phyloP scores from a whole-genome alignment of 2,113 vertebrate genomes.

The Heloderma charlesbogerti region DNA sequence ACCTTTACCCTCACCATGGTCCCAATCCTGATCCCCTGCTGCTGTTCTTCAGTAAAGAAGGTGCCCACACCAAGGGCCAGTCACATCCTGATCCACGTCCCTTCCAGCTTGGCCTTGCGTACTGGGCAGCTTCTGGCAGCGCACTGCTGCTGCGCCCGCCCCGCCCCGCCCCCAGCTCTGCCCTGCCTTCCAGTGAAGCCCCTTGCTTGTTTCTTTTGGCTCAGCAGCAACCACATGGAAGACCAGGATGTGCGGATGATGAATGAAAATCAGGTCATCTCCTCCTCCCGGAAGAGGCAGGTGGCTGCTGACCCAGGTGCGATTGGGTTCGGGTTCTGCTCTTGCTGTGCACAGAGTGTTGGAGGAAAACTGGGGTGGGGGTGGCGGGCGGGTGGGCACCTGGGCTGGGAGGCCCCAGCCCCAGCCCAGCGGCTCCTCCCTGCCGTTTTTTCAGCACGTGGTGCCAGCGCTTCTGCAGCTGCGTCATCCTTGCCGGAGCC shows the following conservation, averaged over 20 bases:
- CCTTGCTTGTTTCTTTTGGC: constrained; percentile 23
- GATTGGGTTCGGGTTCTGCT: constrained; percentile 27
- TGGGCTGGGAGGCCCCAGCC: not conserved
- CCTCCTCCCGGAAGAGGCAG: constrained; percentile 84
- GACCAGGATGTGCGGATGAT: constrained; percentile 97
- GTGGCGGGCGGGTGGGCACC: too few species aligned
- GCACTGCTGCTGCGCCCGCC: not conserved
- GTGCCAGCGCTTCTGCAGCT: too few species aligned
- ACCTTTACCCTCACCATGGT: not conserved
- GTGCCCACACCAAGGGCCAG: too few species aligned
- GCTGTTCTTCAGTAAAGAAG: not conserved
- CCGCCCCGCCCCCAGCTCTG: not conserved
- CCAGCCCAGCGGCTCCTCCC: not conserved
- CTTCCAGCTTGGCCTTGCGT: not conserved
- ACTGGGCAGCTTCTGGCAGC: not conserved
- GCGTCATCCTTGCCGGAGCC: not conserved
- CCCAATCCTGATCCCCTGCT: not conserved
- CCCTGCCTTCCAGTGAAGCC: not conserved
- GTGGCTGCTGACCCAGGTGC: constrained; percentile 88
- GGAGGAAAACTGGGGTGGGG: not conserved
- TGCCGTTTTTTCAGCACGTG: too few species aligned
- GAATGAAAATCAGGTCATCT: constrained; percentile 92
- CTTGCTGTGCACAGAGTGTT: not conserved
- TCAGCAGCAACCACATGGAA: constrained; percentile 85
- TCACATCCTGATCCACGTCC: not conserved